Evolutionary conservation across 1,140 invertebrate species (phyloP).

Genomic region (Apis laboriosa): DNA sequence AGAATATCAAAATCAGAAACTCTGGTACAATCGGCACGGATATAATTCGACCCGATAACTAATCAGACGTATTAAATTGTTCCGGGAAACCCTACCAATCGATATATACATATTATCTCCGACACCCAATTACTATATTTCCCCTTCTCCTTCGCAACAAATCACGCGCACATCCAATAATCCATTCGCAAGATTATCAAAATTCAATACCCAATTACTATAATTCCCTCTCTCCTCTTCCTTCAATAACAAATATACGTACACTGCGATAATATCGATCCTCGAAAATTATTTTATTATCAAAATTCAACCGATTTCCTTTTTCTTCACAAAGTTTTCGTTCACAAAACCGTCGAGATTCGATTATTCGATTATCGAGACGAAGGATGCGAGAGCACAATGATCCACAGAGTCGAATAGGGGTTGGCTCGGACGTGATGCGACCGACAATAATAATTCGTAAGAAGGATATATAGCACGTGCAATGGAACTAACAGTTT

Average conservation of each 20-base stretch:
- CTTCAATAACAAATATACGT: no score
- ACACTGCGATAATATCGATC: no score
- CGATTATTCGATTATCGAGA: background rate
- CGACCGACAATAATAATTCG: background rate
- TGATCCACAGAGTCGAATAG: slow-evolving; percentile 6
- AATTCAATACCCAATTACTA: no score
- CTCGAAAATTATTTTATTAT: no score
- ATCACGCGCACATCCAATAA: background rate
- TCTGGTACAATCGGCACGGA: background rate
- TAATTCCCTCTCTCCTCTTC: no score
- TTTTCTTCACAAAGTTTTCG: no score
- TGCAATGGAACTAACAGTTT: slow-evolving; percentile 51
- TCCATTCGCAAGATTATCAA: background rate
- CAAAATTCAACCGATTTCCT: no score
- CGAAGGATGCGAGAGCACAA: background rate
- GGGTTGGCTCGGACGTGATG: slow-evolving; percentile 15
- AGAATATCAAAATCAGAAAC: background rate
- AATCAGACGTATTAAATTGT: slow-evolving; percentile 21
- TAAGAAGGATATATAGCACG: background rate
- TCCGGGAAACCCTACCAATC: slow-evolving; percentile 12
- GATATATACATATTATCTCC: background rate
- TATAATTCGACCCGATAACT: slow-evolving; percentile 10
- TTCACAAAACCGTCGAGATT: no score
- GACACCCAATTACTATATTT: background rate
- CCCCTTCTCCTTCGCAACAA: background rate